Evolutionary conservation across 2,797 vertebrate genomes (phyloP), one percentile per base, ranked within the genome.

Genomic region (Coregonus sp.): DNA sequence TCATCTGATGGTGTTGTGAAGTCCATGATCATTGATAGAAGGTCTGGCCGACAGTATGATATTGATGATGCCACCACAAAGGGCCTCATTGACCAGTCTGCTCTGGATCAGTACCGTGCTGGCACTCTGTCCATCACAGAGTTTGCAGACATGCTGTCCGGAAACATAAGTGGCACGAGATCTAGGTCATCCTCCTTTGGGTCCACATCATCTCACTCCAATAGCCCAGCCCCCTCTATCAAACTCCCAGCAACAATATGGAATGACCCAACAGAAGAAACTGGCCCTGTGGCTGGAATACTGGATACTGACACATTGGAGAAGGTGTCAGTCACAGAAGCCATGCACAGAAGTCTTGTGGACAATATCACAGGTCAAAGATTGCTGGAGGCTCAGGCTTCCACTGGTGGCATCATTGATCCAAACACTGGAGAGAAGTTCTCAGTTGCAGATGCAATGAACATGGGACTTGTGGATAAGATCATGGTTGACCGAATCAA

Each of bases 401-500:
- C 98, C 92, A 99, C 98, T 0, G 98, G 98, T 0, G 98, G 98
- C 75, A 98, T 99, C 87, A 94, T 99, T 0, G 98, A 99, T 86
- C 97, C 98, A 63, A 89, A 84, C 86, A 96, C 95, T 0, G 98
- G 98, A 0, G 96, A 98, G 71, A 97, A 95, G 78, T 98, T 95
- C 84, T 79, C 96, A 0, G 94, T 99, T 0, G 81, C 95, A 0
- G 98, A 99, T 0, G 98, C 98, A 0, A 93, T 97, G 82, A 93
- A 89, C 90, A 96, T 96, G 90, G 96, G 96, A 29, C 93, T 99
- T 25, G 96, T 99, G 0, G 98, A 99, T 92, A 97, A 96, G 84
- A 95, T 98, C 84, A 99, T 99, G 98, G 97, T 99, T 74, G 98
- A 99, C 78, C 96, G 97, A 85, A 98, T 99, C 88, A 98, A 93